A percentile compares a stretch with the other conserved stretches of the same genome.
phyloP scores from a whole-genome alignment of 2,113 vertebrate genomes.

The Papio anubis region DNA sequence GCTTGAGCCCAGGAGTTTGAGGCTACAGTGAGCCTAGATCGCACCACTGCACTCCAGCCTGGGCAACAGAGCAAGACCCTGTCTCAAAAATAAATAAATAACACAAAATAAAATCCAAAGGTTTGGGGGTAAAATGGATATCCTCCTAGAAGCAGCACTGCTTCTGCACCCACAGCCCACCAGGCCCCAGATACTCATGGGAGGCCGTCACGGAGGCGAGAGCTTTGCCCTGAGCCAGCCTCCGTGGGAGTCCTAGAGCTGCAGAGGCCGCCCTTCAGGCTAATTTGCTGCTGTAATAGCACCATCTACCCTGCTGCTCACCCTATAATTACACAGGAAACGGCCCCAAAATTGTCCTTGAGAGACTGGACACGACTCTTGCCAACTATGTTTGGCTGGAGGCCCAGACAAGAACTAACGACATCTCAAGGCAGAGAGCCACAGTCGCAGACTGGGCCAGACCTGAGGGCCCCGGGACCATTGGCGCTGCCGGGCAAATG shows the following conservation, averaged over 20 bases:
- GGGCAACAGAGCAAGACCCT: neutral
- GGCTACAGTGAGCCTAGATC: neutral
- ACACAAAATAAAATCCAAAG: too few species aligned
- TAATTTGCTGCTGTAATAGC: neutral
- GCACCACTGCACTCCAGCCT: neutral
- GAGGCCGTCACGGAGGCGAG: accelerated
- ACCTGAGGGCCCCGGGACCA: neutral
- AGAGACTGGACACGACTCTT: constrained; percentile 16
- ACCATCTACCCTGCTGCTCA: neutral
- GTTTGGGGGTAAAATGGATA: neutral
- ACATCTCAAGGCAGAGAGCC: neutral
- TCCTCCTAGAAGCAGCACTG: neutral
- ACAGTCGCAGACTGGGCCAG: neutral
- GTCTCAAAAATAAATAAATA: neutral
- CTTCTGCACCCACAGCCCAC: neutral
- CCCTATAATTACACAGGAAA: constrained; percentile 58
- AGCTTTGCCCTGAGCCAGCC: neutral
- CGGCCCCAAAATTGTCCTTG: constrained; percentile 49
- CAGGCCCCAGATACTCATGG: neutral
- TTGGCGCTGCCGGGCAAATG: neutral
- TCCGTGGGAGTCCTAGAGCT: neutral
- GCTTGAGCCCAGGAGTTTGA: neutral
- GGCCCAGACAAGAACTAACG: constrained; percentile 43
- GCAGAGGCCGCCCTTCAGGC: neutral
- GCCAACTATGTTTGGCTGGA: constrained; percentile 49